Evolutionary conservation across 2,888 invertebrate genomes (phyloP).

Genomic region (Electrophaes corylata): DNA sequence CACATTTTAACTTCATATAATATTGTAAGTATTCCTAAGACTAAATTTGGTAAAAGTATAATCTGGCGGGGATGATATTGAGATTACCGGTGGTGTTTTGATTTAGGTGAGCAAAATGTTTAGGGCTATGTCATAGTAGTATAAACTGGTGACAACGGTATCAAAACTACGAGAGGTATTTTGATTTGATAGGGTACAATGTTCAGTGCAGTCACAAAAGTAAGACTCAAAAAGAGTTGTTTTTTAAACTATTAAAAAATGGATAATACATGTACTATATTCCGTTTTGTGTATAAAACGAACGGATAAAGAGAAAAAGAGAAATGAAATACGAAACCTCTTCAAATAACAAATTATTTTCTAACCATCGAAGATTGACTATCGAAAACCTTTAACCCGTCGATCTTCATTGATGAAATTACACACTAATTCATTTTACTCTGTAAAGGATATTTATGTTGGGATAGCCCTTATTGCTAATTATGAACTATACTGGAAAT

Average conservation of each 20-base stretch:
- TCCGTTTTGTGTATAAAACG: no score
- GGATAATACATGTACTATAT: background rate
- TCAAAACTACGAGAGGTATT: conserved; percentile 62
- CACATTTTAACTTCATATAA: conserved; percentile 83
- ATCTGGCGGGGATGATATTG: conserved; percentile 66
- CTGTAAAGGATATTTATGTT: conserved; percentile 1
- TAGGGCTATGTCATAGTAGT: conserved; percentile 41
- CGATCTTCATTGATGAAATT: background rate
- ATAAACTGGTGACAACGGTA: conserved; percentile 61
- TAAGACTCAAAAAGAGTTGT: background rate
- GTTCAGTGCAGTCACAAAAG: conserved; percentile 15
- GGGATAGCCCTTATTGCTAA: conserved; percentile 37
- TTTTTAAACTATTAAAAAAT: background rate
- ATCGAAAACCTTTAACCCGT: background rate
- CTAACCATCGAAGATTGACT: background rate
- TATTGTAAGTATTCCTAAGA: conserved; percentile 77
- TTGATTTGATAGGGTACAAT: conserved; percentile 50
- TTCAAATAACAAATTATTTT: background rate
- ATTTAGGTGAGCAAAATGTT: conserved; percentile 48
- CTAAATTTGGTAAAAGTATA: conserved; percentile 55
- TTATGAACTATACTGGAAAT: conserved; percentile 29
- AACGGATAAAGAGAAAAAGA: no score
- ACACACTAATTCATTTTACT: background rate
- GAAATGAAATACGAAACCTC: background rate
- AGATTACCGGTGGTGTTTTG: conserved; percentile 58